These are phyloP conservation scores for Drosophila anomalata DNA, from an alignment of 2,888 invertebrate species.

Conservation along the genomic window DNA sequence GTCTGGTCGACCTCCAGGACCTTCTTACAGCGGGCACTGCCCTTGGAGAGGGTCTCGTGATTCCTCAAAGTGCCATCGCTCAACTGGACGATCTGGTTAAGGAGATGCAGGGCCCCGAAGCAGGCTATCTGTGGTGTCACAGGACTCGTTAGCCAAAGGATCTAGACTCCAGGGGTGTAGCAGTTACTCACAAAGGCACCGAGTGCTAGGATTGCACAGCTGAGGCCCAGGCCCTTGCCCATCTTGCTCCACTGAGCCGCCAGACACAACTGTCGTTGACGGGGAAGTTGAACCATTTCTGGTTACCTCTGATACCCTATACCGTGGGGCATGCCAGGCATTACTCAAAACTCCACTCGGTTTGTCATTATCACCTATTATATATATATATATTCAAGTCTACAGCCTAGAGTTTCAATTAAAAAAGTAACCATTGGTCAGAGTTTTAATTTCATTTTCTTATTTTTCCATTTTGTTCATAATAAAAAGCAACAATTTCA, in stretches of 20 bases:
- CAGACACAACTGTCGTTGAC: slow-evolving; percentile 33
- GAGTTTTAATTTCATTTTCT: background rate
- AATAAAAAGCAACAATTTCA: background rate
- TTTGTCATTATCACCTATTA: background rate
- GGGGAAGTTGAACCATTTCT: background rate
- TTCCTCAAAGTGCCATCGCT: background rate
- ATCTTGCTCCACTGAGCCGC: slow-evolving; percentile 40
- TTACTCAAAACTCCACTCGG: background rate
- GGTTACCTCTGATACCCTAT: background rate
- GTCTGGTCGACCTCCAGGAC: slow-evolving; percentile 22
- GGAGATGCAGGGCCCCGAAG: slow-evolving; percentile 55
- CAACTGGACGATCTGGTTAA: slow-evolving; percentile 51
- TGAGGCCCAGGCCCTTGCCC: slow-evolving; percentile 52
- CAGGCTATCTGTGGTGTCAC: slow-evolving; percentile 48
- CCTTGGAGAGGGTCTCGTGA: background rate
- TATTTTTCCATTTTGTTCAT: background rate
- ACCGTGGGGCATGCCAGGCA: background rate
- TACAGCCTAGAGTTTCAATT: background rate
- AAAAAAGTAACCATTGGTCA: slow-evolving; percentile 10
- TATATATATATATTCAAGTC: background rate
- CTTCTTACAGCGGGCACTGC: slow-evolving; percentile 28
- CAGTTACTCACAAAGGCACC: slow-evolving; percentile 55
- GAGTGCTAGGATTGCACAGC: slow-evolving; percentile 47
- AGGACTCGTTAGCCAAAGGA: background rate
- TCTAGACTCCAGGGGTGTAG: background rate